A percentile compares a stretch with the other conserved stretches of the same genome.
Conservation (phyloP, 92 coral and sea anemone species). For the Epizoanthus ramosus region DNA sequence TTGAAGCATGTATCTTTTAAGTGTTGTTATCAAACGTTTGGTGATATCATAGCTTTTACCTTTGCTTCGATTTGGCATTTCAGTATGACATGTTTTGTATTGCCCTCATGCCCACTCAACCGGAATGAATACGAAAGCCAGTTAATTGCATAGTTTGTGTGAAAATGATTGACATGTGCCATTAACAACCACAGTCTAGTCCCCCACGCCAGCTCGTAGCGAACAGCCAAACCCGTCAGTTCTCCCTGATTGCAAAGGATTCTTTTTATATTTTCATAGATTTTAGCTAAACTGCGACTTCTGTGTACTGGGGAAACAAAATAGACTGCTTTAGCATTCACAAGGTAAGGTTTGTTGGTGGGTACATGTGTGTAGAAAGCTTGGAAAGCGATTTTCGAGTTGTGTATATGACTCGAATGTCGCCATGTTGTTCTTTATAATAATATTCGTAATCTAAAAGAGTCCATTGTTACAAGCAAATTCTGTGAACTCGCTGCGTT, state of each 20-base stretch:
- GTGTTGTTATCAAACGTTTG: not conserved
- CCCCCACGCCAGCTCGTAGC: conserved; percentile 44
- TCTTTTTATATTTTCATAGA: conserved; percentile 30
- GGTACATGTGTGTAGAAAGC: not conserved
- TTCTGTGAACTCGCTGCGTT: conserved; percentile 22
- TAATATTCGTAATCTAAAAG: conserved; percentile 27
- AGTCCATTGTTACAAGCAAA: conserved; percentile 32
- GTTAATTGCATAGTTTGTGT: conserved; percentile 80
- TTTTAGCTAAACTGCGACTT: conserved; percentile 27
- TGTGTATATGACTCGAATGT: conserved; percentile 20
- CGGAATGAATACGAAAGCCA: conserved; percentile 45
- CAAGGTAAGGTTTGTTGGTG: conserved; percentile 26
- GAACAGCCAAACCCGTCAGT: conserved; percentile 40
- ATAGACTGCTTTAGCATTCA: not conserved
- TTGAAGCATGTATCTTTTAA: conserved; percentile 15
- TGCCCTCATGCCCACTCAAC: conserved; percentile 41
- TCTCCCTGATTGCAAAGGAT: conserved; percentile 24
- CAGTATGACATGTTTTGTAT: conserved; percentile 34
- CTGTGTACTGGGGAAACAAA: conserved; percentile 31
- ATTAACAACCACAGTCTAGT: conserved; percentile 31
- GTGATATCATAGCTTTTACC: conserved; percentile 30
- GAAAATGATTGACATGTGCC: conserved; percentile 86
- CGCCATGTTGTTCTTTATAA: conserved; percentile 34
- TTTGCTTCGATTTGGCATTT: conserved; percentile 27
- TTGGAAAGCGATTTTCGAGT: conserved; percentile 27